Conservation (phyloP, 2,888 invertebrate genomes). For the Ethmia dodecea region DNA sequence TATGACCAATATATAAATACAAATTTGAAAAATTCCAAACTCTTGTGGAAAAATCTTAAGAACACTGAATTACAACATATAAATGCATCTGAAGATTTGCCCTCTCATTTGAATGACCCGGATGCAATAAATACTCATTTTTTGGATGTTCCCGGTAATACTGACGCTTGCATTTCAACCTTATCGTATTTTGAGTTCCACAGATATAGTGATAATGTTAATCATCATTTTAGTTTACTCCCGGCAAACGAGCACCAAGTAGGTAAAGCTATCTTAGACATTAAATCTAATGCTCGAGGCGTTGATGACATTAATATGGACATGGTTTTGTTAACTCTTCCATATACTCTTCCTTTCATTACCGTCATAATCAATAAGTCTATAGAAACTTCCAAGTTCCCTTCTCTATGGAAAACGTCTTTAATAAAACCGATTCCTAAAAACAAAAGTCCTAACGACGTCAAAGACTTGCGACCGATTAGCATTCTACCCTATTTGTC, state of each 20-base stretch:
- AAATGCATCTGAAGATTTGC: slow-evolving; percentile 4
- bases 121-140: slow-evolving; percentile 10
- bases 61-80: neutral
- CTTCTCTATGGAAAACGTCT: slow-evolving; percentile 22
- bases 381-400: slow-evolving; percentile 12
- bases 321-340: slow-evolving; percentile 12
- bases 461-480: slow-evolving; percentile 22
- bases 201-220: neutral
- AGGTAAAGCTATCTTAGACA: slow-evolving; percentile 4
- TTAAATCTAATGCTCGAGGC: slow-evolving; percentile 15
- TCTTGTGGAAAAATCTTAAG: slow-evolving; percentile 15
- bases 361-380: slow-evolving; percentile 8
- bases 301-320: slow-evolving; percentile 9
- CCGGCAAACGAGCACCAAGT: slow-evolving; percentile 5
- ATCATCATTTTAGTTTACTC: slow-evolving; percentile 7
- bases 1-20: slow-evolving; percentile 11
- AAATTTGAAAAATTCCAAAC: slow-evolving; percentile 5
- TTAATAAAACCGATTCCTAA: slow-evolving; percentile 23
- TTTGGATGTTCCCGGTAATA: slow-evolving; percentile 6
- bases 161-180: neutral
- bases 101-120: slow-evolving; percentile 11
- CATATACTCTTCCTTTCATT: slow-evolving; percentile 5
- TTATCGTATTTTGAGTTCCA: slow-evolving; percentile 9
- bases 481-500: slow-evolving; percentile 8
- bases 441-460: slow-evolving; percentile 7